These are phyloP conservation scores for Metopolophium dirhodum DNA, from an alignment of 1,140 invertebrate species.

Conservation along the genomic window DNA sequence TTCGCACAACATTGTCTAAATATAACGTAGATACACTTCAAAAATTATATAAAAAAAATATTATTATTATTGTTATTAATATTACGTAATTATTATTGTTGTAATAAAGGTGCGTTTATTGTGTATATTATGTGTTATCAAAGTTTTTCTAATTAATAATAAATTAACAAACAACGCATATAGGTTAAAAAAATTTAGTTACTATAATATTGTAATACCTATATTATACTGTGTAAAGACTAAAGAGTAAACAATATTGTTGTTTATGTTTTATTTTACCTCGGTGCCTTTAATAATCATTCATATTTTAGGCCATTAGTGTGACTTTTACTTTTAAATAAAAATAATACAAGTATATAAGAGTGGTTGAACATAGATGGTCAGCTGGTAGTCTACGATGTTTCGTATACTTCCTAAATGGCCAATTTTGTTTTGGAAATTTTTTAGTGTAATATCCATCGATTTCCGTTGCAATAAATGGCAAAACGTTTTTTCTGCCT, in stretches of 20 bases:
- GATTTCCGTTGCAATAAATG: background rate
- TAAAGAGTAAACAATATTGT: conserved; percentile 28
- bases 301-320: background rate
- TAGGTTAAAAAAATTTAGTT: background rate
- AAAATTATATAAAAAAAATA: background rate
- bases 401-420: background rate
- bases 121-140: background rate
- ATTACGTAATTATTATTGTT: background rate
- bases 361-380: background rate
- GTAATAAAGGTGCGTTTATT: background rate
- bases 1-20: background rate
- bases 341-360: background rate
- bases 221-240: background rate
- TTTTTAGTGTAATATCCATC: background rate
- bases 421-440: background rate
- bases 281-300: background rate
- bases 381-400: background rate
- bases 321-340: background rate
- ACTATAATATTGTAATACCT: background rate
- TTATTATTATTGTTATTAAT: background rate
- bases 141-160: background rate
- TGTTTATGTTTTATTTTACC: conserved; percentile 15
- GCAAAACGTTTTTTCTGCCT: background rate
- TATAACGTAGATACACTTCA: background rate
- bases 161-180: background rate